phyloP scores from a whole-genome alignment of 2,797 vertebrate species.

The Chrosomus eos region DNA sequence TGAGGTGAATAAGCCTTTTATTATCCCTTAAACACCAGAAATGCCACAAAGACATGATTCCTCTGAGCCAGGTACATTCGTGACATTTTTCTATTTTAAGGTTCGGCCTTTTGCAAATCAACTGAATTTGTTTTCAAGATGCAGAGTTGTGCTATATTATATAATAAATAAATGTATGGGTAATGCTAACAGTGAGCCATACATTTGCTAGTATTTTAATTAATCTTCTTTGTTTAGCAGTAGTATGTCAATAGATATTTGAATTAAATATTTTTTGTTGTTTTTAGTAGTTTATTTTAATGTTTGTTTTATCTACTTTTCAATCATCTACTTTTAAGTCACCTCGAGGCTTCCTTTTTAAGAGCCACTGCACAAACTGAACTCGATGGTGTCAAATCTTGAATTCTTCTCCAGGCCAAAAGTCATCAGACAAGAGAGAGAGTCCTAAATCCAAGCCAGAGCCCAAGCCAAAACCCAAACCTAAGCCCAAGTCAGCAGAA shows the following conservation, averaged over 20 bases:
- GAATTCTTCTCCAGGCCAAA: conserved; percentile 65
- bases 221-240: no score
- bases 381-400: background rate
- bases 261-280: no score
- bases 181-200: background rate
- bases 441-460: conserved; percentile 49
- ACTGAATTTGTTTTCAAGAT: no score
- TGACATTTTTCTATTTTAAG: background rate
- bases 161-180: no score
- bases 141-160: background rate
- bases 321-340: background rate
- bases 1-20: background rate
- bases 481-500: conserved; percentile 57
- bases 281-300: background rate
- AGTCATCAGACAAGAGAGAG: conserved; percentile 68
- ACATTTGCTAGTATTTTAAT: background rate
- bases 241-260: no score
- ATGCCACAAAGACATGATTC: no score
- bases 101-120: background rate
- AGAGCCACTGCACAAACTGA: background rate
- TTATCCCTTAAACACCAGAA: background rate
- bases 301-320: background rate
- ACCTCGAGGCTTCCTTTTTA: background rate
- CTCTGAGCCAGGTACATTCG: background rate
- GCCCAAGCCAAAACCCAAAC: conserved; percentile 63